These are phyloP conservation scores for Stomatorhinus ivindoensis DNA, from an alignment of 2,113 vertebrate species.

Conservation along the genomic window DNA sequence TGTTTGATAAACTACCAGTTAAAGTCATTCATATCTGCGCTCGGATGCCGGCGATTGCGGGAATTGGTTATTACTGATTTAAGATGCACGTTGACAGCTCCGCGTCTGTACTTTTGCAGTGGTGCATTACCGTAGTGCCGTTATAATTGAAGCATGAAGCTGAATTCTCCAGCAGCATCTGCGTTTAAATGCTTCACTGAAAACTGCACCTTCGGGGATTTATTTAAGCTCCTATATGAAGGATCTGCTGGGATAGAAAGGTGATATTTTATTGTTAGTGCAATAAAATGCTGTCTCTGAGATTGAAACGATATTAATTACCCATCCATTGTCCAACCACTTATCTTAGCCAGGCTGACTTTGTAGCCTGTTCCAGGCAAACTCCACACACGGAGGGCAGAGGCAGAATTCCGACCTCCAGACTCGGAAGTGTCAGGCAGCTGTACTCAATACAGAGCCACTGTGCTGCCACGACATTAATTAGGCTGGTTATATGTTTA, in stretches of 20 bases:
- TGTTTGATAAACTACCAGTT: not conserved
- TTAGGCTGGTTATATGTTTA: not conserved
- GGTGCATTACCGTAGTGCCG: not conserved
- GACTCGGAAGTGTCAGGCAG: not conserved
- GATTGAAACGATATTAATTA: not conserved
- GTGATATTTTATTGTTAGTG: not conserved
- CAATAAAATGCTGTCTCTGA: not conserved
- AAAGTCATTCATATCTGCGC: not conserved
- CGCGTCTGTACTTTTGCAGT: not conserved
- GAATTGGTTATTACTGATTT: not conserved
- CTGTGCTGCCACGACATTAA: not conserved
- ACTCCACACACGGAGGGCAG: not conserved
- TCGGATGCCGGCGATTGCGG: not conserved
- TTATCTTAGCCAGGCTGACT: not conserved
- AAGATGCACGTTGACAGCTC: not conserved
- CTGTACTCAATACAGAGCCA: too few relatives aligned
- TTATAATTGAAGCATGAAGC: not conserved
- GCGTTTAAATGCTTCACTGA: too few relatives aligned
- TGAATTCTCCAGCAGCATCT: not conserved
- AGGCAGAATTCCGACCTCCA: not conserved
- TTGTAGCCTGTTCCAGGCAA: not conserved
- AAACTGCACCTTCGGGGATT: not conserved
- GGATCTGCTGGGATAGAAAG: not conserved
- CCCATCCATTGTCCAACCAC: not conserved
- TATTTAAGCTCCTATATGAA: not conserved